A percentile compares a stretch with the other conserved stretches of the same genome.
These are phyloP conservation scores for Hormaphis cornu DNA, from an alignment of 1,140 invertebrate genomes.

Conservation along the genomic window DNA sequence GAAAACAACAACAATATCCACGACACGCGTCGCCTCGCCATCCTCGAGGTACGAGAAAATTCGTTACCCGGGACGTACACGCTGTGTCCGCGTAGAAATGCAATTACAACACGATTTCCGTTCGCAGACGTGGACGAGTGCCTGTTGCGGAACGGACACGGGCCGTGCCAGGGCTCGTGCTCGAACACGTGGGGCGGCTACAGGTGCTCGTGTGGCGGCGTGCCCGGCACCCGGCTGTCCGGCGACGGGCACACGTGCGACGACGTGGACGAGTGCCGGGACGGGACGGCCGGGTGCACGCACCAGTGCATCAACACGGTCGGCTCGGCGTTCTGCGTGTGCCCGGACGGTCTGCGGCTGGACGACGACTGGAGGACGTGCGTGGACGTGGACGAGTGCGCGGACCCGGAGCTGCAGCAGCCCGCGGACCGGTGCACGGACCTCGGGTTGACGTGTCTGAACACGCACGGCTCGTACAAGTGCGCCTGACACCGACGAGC, in stretches of 20 bases:
- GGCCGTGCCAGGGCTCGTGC: constrained; percentile 58
- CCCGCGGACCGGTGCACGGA: neutral
- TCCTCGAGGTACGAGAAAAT: too few relatives aligned
- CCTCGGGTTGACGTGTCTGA: constrained; percentile 48
- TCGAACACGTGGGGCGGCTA: constrained; percentile 53
- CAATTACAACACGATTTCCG: too few relatives aligned
- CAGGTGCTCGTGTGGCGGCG: constrained; percentile 50
- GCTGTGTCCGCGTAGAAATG: too few relatives aligned
- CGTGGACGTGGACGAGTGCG: constrained; percentile 50
- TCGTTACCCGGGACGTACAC: neutral
- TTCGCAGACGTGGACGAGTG: constrained; percentile 55
- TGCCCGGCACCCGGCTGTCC: constrained; percentile 49
- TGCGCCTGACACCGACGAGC: constrained; percentile 47
- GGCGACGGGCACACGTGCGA: constrained; percentile 43
- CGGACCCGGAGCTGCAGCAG: constrained; percentile 36
- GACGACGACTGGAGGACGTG: constrained; percentile 52
- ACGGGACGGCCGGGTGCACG: constrained; percentile 46
- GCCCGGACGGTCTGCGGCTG: constrained; percentile 53
- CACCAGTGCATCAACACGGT: constrained; percentile 59
- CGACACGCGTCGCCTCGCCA: too few relatives aligned
- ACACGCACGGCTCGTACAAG: constrained; percentile 51
- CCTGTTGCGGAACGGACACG: constrained; percentile 51
- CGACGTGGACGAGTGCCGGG: constrained; percentile 54
- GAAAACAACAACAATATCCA: too few relatives aligned
- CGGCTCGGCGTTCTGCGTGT: constrained; percentile 60